A percentile compares a stretch with the other conserved stretches of the same genome.
phyloP scores from a whole-genome alignment of 2,113 vertebrate genomes.

The Sinocyclocheilus maitianheensis region DNA sequence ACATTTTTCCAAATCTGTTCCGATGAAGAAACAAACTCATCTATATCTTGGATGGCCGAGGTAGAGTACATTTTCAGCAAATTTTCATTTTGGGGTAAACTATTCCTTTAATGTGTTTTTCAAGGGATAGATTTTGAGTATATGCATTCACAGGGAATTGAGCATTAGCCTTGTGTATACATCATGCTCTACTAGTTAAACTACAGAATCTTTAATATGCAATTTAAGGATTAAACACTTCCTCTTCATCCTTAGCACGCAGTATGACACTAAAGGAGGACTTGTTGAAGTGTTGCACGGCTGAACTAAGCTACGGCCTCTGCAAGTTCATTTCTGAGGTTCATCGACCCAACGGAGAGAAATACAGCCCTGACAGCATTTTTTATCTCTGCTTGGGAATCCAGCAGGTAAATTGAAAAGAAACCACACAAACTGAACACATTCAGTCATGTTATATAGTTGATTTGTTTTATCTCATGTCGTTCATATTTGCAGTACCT shows the following conservation, averaged over 20 bases:
- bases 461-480: constrained; percentile 30
- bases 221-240: background rate
- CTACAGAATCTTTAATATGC: background rate
- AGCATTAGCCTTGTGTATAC: background rate
- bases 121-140: background rate
- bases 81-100: too few relatives aligned
- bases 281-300: constrained; percentile 87
- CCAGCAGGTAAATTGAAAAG: constrained; percentile 82
- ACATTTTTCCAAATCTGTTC: too few relatives aligned
- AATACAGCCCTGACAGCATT: constrained; percentile 90
- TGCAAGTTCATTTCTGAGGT: constrained; percentile 92
- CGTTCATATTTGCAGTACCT: constrained; percentile 79
- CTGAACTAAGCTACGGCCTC: constrained; percentile 93
- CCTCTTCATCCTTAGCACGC: constrained; percentile 72
- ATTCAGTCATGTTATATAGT: background rate
- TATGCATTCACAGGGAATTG: background rate
- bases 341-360: constrained; percentile 88
- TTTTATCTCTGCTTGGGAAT: constrained; percentile 99
- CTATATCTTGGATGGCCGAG: too few relatives aligned
- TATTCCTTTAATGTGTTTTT: background rate
- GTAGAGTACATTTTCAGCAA: background rate
- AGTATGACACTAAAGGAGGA: constrained; percentile 90
- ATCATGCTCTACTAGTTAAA: background rate
- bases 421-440: background rate
- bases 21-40: too few relatives aligned